Percentiles rank a stretch among this genome's conserved stretches.
phyloP scores from a whole-genome alignment of 2,888 invertebrate genomes.

The Platycnemis pennipes region DNA sequence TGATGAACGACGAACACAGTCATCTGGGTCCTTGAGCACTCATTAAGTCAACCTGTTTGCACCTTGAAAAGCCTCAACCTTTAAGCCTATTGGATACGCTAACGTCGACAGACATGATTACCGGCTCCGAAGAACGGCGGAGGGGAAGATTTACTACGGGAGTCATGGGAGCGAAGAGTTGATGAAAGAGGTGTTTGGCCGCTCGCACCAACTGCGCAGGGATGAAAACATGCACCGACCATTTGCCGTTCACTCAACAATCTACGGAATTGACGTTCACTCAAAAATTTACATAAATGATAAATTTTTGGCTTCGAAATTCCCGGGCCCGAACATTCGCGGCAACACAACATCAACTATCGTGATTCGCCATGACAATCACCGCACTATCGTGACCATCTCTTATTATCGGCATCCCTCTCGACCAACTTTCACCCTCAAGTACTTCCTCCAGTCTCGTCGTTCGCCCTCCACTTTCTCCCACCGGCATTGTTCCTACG shows the following conservation, averaged over 20 bases:
- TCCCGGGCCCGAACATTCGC: neutral
- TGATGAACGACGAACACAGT: neutral
- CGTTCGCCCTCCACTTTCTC: neutral
- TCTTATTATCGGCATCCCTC: conserved; percentile 13
- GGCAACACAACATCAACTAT: neutral
- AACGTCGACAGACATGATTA: conserved; percentile 30
- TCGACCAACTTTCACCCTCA: conserved; percentile 36
- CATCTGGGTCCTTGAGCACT: neutral
- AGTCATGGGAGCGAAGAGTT: neutral
- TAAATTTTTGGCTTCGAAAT: neutral
- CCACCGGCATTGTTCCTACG: neutral
- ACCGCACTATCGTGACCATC: neutral
- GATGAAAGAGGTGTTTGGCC: neutral
- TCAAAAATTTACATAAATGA: neutral
- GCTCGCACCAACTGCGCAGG: neutral
- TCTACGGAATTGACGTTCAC: neutral
- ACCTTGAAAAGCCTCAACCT: conserved; percentile 16
- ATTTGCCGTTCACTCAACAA: neutral
- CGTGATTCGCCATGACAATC: neutral
- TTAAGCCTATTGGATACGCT: conserved; percentile 8
- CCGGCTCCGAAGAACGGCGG: neutral
- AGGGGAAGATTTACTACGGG: neutral
- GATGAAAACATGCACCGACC: neutral
- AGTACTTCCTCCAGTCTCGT: neutral
- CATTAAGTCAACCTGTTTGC: neutral